A percentile compares a stretch with the other conserved stretches of the same genome.
phyloP scores from a whole-genome alignment of 2,113 vertebrate genomes.

The Prinia subflava region DNA sequence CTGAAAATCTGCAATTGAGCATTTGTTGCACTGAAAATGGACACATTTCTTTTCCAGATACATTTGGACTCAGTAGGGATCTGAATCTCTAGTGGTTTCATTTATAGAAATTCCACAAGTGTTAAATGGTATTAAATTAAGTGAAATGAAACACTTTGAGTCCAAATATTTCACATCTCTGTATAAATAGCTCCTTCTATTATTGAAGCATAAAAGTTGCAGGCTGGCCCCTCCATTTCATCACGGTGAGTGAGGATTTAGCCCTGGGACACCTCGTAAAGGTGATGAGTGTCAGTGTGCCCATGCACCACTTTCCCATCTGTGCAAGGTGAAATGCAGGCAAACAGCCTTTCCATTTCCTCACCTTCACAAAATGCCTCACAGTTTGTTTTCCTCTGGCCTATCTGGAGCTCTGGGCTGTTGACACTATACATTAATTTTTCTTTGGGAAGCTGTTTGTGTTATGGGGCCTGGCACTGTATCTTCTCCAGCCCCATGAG shows the following conservation, averaged over 20 bases:
- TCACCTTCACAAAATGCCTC: neutral
- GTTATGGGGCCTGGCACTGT: accelerated
- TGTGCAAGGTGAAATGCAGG: neutral
- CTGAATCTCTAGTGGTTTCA: constrained; percentile 14
- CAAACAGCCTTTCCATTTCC: constrained; percentile 5
- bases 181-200: constrained; percentile 36
- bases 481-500: neutral
- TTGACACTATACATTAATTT: neutral
- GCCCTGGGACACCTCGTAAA: constrained; percentile 9
- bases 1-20: constrained; percentile 45
- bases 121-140: constrained; percentile 64
- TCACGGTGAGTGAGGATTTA: neutral
- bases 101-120: constrained; percentile 53
- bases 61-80: constrained; percentile 32
- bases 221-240: neutral
- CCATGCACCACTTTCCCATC: neutral
- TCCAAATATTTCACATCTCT: constrained; percentile 44
- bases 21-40: constrained; percentile 52
- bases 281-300: neutral
- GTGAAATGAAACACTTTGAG: constrained; percentile 48
- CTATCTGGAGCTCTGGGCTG: neutral
- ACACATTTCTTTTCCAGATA: constrained; percentile 10
- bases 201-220: neutral
- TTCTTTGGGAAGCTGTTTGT: neutral
- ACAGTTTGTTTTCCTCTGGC: neutral